Evolutionary conservation across 2,888 invertebrate species (phyloP).

Genomic region (Brachyopa scutellaris): DNA sequence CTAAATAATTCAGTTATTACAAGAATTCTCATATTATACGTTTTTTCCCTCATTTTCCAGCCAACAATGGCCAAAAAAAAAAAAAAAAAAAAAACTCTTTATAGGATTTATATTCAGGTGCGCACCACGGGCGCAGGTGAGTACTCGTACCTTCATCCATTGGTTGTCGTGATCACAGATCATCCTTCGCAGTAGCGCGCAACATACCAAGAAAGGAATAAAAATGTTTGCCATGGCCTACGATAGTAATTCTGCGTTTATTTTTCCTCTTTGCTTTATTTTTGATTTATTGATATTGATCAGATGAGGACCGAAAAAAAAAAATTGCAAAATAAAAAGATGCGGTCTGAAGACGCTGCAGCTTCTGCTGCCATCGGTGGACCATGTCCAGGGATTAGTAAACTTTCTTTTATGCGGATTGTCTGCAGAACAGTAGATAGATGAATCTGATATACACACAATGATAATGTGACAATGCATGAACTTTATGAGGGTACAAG

Average conservation of each 20-base stretch:
- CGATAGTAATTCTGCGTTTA: constrained; percentile 18
- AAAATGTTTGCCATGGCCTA: constrained; percentile 39
- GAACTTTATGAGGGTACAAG: constrained; percentile 56
- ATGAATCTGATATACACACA: constrained; percentile 34
- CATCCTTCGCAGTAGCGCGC: constrained; percentile 50
- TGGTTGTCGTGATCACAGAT: constrained; percentile 67
- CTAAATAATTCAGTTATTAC: constrained; percentile 72
- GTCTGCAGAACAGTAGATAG: constrained; percentile 43
- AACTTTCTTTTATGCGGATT: constrained; percentile 64
- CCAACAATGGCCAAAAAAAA: constrained; percentile 54
- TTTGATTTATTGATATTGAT: constrained; percentile 69
- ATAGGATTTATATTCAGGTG: constrained; percentile 46
- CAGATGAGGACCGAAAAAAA: constrained; percentile 56
- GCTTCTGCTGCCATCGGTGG: constrained; percentile 27
- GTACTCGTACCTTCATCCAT: constrained; percentile 23
- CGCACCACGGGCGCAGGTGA: constrained; percentile 13
- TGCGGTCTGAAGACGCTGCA: not conserved
- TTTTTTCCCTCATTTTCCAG: not conserved
- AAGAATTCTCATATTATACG: constrained; percentile 39
- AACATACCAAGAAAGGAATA: too few species aligned
- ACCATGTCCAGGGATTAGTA: constrained; percentile 65
- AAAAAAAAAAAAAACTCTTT: constrained; percentile 32
- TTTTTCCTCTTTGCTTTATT: constrained; percentile 1
- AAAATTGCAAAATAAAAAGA: not conserved
- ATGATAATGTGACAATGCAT: constrained; percentile 66